Percentiles rank a stretch among this genome's conserved stretches.
Evolutionary conservation across 1,140 invertebrate genomes (phyloP).

Genomic region (Planococcus citri): DNA sequence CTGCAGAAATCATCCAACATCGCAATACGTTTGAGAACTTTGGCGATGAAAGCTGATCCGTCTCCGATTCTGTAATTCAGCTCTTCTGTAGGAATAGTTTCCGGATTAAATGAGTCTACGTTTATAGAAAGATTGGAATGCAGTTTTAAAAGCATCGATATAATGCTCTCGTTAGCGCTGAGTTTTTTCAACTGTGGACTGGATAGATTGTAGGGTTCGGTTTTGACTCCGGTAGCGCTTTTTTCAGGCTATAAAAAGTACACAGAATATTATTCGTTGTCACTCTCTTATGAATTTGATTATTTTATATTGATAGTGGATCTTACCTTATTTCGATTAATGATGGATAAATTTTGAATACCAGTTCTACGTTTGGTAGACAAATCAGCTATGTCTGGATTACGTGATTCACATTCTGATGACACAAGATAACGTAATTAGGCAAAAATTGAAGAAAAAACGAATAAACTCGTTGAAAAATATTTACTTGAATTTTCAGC

Average conservation of each 20-base stretch:
- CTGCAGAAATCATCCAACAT: conserved; percentile 51
- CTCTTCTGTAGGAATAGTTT: conserved; percentile 34
- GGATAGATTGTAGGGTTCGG: background rate
- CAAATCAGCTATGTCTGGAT: too few species aligned
- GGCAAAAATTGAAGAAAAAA: too few species aligned
- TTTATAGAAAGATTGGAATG: conserved; percentile 77
- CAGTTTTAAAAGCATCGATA: conserved; percentile 81
- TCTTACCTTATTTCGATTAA: too few species aligned
- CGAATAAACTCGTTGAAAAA: too few species aligned
- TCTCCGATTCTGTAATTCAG: conserved; percentile 58
- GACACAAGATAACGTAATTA: too few species aligned
- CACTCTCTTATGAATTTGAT: too few species aligned
- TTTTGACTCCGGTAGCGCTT: background rate
- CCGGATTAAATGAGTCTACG: conserved; percentile 60
- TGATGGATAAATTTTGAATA: too few species aligned
- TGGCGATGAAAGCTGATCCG: conserved; percentile 71
- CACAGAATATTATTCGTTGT: too few species aligned
- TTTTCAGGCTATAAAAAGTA: background rate
- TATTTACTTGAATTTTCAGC: too few species aligned
- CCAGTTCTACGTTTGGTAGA: too few species aligned
- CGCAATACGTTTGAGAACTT: conserved; percentile 58
- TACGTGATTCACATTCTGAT: too few species aligned
- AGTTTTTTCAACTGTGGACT: background rate
- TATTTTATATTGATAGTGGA: too few species aligned
- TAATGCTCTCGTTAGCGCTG: conserved; percentile 66